A percentile compares a stretch with the other conserved stretches of the same genome.
Conservation (phyloP, 2,888 invertebrate genomes). For the Quadroppia sp. region DNA sequence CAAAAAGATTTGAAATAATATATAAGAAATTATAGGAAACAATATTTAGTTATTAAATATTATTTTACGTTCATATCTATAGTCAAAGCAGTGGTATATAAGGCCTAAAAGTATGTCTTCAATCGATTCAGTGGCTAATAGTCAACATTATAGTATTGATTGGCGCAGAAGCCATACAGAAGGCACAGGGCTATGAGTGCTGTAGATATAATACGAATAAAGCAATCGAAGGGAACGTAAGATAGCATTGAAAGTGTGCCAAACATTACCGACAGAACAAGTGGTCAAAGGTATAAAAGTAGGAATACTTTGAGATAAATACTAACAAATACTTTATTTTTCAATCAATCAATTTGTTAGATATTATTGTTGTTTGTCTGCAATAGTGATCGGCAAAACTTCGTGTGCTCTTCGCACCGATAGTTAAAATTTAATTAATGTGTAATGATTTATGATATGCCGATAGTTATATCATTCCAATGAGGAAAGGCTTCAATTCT, state of each 20-base stretch:
- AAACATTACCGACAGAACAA: background rate
- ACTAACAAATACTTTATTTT: too few relatives aligned
- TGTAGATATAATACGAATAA: background rate
- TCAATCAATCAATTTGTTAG: too few relatives aligned
- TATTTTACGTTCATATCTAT: background rate
- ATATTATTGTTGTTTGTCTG: too few relatives aligned
- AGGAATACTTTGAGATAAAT: too few relatives aligned
- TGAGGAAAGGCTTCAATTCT: too few relatives aligned
- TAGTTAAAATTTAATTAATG: too few relatives aligned
- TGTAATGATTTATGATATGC: too few relatives aligned
- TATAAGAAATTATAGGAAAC: background rate
- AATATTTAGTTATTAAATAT: background rate
- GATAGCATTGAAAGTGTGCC: background rate
- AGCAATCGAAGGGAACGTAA: background rate
- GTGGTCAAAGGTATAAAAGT: background rate
- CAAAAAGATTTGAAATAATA: too few relatives aligned
- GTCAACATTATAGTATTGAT: constrained; percentile 16
- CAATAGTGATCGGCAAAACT: too few relatives aligned
- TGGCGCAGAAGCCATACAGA: constrained; percentile 30
- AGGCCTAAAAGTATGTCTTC: background rate
- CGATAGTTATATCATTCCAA: too few relatives aligned
- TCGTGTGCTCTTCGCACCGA: too few relatives aligned
- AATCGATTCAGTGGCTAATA: constrained; percentile 12
- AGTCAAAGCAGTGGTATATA: background rate
- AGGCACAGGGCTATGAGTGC: background rate